A percentile compares a stretch with the other conserved stretches of the same genome.
Evolutionary conservation across 2,113 vertebrate species (phyloP).

Genomic region (Tachysurus fulvidraco): DNA sequence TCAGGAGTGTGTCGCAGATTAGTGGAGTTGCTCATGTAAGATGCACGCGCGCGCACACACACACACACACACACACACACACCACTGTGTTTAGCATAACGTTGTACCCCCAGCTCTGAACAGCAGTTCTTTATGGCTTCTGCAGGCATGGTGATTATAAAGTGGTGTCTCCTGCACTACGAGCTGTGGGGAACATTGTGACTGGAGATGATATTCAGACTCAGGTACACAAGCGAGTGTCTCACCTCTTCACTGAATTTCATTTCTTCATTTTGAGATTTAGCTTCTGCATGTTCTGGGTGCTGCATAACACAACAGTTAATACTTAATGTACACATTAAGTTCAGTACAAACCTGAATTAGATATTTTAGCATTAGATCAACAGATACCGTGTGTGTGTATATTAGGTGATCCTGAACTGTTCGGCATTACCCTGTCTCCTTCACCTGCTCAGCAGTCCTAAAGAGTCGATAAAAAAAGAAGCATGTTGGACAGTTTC

Average conservation of each 20-base stretch:
- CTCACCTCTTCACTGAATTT: not conserved
- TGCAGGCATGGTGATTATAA: constrained; percentile 89
- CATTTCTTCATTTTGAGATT: not conserved
- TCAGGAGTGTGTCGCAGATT: constrained; percentile 89
- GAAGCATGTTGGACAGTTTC: constrained; percentile 93
- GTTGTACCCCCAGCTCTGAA: not conserved
- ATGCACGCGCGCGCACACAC: not conserved
- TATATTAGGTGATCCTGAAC: constrained; percentile 84
- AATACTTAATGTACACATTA: not conserved
- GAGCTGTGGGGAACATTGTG: constrained; percentile 91
- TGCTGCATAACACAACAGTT: not conserved
- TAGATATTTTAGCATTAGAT: not conserved
- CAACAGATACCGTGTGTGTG: not conserved
- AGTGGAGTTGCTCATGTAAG: constrained; percentile 92
- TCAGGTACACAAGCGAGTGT: constrained; percentile 72
- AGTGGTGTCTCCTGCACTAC: constrained; percentile 87
- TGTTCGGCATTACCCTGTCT: constrained; percentile 90
- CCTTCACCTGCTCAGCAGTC: constrained; percentile 87
- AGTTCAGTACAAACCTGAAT: not conserved
- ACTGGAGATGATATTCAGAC: constrained; percentile 92
- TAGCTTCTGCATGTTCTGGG: not conserved
- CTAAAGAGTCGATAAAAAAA: constrained; percentile 89
- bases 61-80: not conserved
- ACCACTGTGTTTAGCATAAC: not conserved
- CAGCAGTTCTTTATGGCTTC: not conserved